These are phyloP conservation scores for Dermatemys mawii DNA, from an alignment of 2,113 vertebrate species.

Conservation along the genomic window DNA sequence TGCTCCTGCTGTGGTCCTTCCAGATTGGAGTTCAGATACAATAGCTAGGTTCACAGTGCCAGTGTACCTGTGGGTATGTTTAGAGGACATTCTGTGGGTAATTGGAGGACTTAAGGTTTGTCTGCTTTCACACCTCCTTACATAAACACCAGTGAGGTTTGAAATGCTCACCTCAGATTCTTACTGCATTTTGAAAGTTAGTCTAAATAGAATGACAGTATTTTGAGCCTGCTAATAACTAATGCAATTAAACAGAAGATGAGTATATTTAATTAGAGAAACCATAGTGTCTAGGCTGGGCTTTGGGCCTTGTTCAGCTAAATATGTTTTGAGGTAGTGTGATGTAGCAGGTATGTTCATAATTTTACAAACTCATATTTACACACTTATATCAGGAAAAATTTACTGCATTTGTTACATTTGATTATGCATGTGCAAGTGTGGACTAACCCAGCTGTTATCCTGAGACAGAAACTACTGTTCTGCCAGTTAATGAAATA, in stretches of 20 bases:
- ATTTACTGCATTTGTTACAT: too few relatives aligned
- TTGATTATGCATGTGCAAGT: not conserved
- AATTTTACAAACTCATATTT: not conserved
- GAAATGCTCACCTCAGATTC: not conserved
- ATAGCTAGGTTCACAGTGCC: not conserved
- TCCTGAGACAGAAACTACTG: not conserved
- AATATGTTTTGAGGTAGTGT: not conserved
- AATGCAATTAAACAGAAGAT: not conserved
- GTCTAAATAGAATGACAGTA: not conserved
- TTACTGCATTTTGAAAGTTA: not conserved
- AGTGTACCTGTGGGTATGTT: too few relatives aligned
- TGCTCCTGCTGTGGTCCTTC: too few relatives aligned
- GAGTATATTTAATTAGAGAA: not conserved
- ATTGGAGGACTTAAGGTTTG: not conserved
- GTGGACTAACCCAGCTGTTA: not conserved
- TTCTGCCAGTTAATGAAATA: not conserved
- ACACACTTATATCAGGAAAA: not conserved
- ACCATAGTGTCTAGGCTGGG: not conserved
- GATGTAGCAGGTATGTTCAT: not conserved
- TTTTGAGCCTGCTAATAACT: not conserved
- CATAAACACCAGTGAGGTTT: not conserved
- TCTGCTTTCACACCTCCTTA: not conserved
- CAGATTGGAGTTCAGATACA: not conserved
- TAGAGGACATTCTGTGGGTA: not conserved
- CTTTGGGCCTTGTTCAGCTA: not conserved